Evolutionary conservation across 2,797 vertebrate species (phyloP).

Genomic region (Acanthurus lineatus): DNA sequence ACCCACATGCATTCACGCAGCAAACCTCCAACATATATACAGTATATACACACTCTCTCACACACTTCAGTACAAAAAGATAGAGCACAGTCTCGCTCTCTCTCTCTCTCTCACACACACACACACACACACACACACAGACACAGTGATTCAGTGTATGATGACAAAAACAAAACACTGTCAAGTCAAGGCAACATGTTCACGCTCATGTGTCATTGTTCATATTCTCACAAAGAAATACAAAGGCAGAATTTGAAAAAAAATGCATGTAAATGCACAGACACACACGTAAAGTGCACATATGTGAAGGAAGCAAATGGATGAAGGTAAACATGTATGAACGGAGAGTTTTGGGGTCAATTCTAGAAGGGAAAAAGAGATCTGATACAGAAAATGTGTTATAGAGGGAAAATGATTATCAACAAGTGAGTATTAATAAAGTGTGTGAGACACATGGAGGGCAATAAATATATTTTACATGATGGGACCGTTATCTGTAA

Average conservation of each 20-base stretch:
- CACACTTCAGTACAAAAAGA: slow-evolving; percentile 37
- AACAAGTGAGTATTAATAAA: slow-evolving; percentile 19
- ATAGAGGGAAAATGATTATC: slow-evolving; percentile 16
- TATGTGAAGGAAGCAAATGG: slow-evolving; percentile 51
- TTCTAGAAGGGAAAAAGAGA: slow-evolving; percentile 7
- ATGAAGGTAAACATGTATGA: slow-evolving; percentile 49
- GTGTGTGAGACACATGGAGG: slow-evolving; percentile 57
- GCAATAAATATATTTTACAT: slow-evolving; percentile 22
- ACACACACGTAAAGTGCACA: slow-evolving; percentile 76
- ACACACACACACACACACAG: slow-evolving; percentile 16
- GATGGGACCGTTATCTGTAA: slow-evolving; percentile 26
- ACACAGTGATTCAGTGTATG: slow-evolving; percentile 46
- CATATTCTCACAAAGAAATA: slow-evolving; percentile 53
- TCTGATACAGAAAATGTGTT: neutral
- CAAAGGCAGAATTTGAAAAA: slow-evolving; percentile 60
- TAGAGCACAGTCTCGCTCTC: slow-evolving; percentile 45
- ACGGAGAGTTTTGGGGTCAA: slow-evolving; percentile 31
- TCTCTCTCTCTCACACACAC: neutral
- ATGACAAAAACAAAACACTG: slow-evolving; percentile 59
- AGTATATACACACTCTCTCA: slow-evolving; percentile 1
- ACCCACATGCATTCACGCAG: slow-evolving; percentile 65
- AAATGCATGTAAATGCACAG: slow-evolving; percentile 36
- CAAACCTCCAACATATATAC: slow-evolving; percentile 47
- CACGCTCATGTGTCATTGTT: slow-evolving; percentile 62
- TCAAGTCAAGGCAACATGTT: slow-evolving; percentile 63